Percentiles rank a stretch among this genome's conserved stretches.
Evolutionary conservation across 2,888 invertebrate species (phyloP).

Genomic region (Piscicola geometra): DNA sequence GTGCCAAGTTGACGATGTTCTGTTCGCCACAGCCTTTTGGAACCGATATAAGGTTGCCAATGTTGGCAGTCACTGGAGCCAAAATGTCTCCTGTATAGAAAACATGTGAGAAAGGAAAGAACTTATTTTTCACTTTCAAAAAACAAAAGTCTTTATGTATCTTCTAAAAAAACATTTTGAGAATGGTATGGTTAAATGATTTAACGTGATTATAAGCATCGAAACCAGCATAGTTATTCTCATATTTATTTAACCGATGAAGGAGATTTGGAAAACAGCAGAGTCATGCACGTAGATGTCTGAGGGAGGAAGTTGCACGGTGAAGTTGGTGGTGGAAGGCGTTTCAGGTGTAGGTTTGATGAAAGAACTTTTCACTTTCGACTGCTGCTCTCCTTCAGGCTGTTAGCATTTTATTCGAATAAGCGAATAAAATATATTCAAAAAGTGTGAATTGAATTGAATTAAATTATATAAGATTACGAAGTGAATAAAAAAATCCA

Average conservation of each 20-base stretch:
- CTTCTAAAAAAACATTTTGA: not conserved
- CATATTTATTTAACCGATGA: not conserved
- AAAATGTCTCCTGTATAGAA: conserved; percentile 67
- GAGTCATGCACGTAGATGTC: conserved; percentile 11
- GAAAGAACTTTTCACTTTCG: not conserved
- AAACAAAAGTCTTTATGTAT: not conserved
- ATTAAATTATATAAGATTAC: too few species aligned
- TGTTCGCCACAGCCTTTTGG: conserved; percentile 89
- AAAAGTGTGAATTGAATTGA: not conserved
- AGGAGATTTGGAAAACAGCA: not conserved
- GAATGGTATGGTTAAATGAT: too few species aligned
- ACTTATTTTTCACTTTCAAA: too few species aligned
- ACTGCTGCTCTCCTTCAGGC: conserved; percentile 11
- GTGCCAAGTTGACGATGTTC: conserved; percentile 86
- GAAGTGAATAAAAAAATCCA: too few species aligned
- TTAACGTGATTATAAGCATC: too few species aligned
- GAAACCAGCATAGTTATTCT: too few species aligned
- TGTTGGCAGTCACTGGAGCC: conserved; percentile 72
- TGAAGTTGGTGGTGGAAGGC: conserved; percentile 4
- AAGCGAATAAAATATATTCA: too few species aligned
- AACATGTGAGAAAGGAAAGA: not conserved
- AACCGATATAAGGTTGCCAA: conserved; percentile 70
- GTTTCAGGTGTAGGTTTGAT: not conserved
- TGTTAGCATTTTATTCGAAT: not conserved
- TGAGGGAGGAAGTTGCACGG: not conserved